These are phyloP conservation scores for Epinephelus fuscoguttatus DNA, from an alignment of 2,113 vertebrate species.

Conservation along the genomic window DNA sequence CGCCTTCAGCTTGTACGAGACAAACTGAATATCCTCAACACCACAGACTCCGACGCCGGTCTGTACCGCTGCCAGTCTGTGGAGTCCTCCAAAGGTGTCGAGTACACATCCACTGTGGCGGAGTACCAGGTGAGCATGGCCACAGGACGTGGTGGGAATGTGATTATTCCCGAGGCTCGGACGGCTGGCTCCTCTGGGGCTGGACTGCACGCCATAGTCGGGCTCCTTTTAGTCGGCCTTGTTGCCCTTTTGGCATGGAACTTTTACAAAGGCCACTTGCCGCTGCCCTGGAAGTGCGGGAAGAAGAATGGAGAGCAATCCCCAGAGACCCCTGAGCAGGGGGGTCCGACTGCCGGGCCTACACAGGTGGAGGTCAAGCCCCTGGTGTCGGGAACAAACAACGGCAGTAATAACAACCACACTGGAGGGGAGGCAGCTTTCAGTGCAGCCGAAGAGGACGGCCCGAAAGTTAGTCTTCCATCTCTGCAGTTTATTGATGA, in stretches of 20 bases:
- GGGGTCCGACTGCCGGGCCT: not conserved
- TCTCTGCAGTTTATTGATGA: constrained; percentile 66
- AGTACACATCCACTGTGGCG: constrained; percentile 50
- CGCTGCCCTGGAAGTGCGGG: constrained; percentile 46
- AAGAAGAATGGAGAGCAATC: constrained; percentile 11
- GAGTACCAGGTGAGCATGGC: constrained; percentile 65
- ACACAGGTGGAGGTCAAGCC: constrained; percentile 44
- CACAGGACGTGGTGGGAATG: accelerated
- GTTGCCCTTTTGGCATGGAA: constrained; percentile 81
- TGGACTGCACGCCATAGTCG: constrained; percentile 51
- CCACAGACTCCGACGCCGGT: constrained; percentile 54
- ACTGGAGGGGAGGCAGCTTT: not conserved
- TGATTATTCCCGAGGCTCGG: not conserved
- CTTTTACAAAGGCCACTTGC: constrained; percentile 76
- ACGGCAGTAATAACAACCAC: constrained; percentile 72
- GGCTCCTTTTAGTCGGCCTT: constrained; percentile 67
- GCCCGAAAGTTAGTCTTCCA: not conserved
- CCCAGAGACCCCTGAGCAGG: constrained; percentile 7
- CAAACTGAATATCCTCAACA: constrained; percentile 77
- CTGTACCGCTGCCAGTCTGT: constrained; percentile 78
- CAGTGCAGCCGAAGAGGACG: constrained; percentile 4
- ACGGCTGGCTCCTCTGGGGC: constrained; percentile 31
- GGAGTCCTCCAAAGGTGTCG: constrained; percentile 71
- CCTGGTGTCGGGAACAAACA: constrained; percentile 36
- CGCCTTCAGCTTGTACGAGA: constrained; percentile 62